Percentiles rank a stretch among this genome's conserved stretches.
Evolutionary conservation across 2,113 vertebrate species (phyloP).

Genomic region (Climacteris rufus): DNA sequence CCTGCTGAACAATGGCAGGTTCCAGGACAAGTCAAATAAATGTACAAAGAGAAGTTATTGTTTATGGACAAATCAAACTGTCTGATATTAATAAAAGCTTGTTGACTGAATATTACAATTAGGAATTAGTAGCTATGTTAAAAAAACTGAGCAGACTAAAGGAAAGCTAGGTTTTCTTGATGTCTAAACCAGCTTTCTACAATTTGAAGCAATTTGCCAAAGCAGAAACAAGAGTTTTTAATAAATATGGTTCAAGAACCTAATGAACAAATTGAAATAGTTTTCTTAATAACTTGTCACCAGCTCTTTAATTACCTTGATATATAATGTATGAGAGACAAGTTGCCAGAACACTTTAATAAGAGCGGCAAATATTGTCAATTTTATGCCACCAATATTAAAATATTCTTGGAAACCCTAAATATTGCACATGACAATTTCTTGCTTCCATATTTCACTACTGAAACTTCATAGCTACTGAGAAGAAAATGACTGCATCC

Average conservation of each 20-base stretch:
- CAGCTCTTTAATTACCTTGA: background rate
- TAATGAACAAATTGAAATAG: background rate
- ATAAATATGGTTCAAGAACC: background rate
- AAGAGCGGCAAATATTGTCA: background rate
- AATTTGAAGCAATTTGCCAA: background rate
- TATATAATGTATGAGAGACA: background rate
- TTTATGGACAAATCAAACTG: background rate
- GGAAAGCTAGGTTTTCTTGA: background rate
- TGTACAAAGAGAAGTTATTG: background rate
- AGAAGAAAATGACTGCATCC: background rate
- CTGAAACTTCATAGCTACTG: fast-evolving
- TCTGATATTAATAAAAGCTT: background rate
- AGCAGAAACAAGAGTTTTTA: background rate
- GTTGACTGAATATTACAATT: background rate
- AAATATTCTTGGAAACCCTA: background rate
- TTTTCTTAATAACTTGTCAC: background rate
- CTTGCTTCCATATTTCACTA: background rate
- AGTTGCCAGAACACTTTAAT: background rate
- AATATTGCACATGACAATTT: background rate
- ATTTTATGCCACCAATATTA: background rate
- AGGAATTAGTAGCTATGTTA: background rate
- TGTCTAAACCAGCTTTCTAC: background rate
- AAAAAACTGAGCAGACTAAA: background rate
- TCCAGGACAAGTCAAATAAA: background rate
- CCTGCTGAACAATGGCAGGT: background rate